A percentile compares a stretch with the other conserved stretches of the same genome.
Evolutionary conservation across 2,888 invertebrate species (phyloP).

Genomic region (Nysson spinosus): DNA sequence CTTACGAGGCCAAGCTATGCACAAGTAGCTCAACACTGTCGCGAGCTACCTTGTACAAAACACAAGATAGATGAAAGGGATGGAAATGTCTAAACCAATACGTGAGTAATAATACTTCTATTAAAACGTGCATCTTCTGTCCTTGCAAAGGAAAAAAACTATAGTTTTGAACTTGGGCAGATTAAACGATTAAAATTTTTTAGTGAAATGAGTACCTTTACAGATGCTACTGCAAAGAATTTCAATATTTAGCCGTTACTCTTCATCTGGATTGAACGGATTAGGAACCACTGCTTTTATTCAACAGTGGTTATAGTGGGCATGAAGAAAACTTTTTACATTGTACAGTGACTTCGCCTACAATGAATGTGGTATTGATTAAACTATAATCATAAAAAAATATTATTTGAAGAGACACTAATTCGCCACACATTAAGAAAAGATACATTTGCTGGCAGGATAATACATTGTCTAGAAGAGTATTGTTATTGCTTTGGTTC

Average conservation of each 20-base stretch:
- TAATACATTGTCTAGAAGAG: conserved; percentile 68
- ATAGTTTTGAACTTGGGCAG: no score
- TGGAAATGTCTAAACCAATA: conserved; percentile 72
- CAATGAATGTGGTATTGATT: conserved; percentile 69
- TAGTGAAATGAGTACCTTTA: conserved; percentile 62
- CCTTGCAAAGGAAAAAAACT: conserved; percentile 13
- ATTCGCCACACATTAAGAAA: conserved; percentile 62
- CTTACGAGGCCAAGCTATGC: conserved; percentile 77
- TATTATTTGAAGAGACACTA: conserved; percentile 50
- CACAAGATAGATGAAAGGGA: conserved; percentile 75
- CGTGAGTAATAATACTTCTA: conserved; percentile 49
- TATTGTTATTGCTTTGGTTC: conserved; percentile 76
- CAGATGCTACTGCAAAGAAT: conserved; percentile 71
- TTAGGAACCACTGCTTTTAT: conserved; percentile 68
- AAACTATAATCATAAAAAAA: conserved; percentile 47
- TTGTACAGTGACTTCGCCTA: conserved; percentile 77
- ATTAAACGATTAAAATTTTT: conserved; percentile 8
- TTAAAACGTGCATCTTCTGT: no score
- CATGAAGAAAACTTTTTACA: conserved; percentile 73
- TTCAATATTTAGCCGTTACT: conserved; percentile 71
- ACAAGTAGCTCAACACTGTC: conserved; percentile 77
- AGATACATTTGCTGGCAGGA: conserved; percentile 67
- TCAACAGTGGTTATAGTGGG: conserved; percentile 63
- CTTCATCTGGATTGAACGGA: conserved; percentile 69
- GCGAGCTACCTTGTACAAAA: conserved; percentile 76